phyloP scores from a whole-genome alignment of 2,797 vertebrate species.

The Okamejei kenojei region DNA sequence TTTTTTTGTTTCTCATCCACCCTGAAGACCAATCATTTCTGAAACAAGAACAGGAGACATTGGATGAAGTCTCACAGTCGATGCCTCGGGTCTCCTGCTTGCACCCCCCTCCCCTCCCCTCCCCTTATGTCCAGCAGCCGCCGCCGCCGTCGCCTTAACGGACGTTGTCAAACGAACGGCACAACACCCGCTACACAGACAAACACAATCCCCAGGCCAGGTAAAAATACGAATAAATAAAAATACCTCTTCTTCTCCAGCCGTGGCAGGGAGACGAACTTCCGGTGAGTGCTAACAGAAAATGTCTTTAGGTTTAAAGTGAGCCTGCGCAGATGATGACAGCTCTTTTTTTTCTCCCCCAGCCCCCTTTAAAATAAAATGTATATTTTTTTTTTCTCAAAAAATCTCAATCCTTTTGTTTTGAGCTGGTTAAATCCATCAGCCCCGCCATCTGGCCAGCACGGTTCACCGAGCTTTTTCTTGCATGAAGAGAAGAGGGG shows the following conservation, averaged over 20 bases:
- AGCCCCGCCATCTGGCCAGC: conserved; percentile 12
- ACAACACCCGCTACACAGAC: neutral
- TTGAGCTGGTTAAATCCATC: neutral
- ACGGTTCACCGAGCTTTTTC: conserved; percentile 5
- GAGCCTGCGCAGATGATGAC: conserved; percentile 34
- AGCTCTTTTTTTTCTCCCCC: neutral
- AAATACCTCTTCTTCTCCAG: conserved; percentile 37
- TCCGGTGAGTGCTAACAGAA: conserved; percentile 40
- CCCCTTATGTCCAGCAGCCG: neutral
- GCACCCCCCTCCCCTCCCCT: neutral
- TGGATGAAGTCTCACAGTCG: conserved; percentile 14
- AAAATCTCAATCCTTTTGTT: conserved; percentile 23
- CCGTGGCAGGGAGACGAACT: conserved; percentile 42
- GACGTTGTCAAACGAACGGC: neutral
- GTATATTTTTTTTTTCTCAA: no score
- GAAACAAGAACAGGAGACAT: conserved; percentile 29
- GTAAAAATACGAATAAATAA: conserved; percentile 3
- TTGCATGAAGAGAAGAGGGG: neutral
- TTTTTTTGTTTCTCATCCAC: neutral
- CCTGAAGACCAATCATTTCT: conserved; percentile 24
- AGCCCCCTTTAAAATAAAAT: neutral
- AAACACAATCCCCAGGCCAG: neutral
- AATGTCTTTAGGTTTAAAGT: conserved; percentile 28
- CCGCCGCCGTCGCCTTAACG: neutral
- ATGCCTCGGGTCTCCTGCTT: neutral